Evolutionary conservation across 1,140 invertebrate species (phyloP).

Genomic region (Plectus sambesii): DNA sequence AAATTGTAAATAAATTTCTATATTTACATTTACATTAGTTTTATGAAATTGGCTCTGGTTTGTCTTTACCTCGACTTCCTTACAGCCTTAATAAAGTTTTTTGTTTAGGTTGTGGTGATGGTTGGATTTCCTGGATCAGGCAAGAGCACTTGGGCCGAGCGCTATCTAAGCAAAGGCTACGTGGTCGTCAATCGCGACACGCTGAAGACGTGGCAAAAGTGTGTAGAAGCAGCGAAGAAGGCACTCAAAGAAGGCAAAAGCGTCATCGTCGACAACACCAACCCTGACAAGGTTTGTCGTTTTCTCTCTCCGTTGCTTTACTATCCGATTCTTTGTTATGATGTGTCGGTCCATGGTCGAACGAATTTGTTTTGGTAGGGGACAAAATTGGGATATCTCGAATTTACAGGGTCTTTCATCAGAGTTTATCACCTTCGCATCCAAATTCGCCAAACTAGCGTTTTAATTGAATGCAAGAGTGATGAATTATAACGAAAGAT

Average conservation of each 20-base stretch:
- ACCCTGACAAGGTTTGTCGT: conserved; percentile 60
- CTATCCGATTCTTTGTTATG: too few relatives aligned
- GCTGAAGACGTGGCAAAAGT: conserved; percentile 24
- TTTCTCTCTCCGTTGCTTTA: too few relatives aligned
- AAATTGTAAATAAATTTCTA: conserved; percentile 7
- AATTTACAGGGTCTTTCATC: too few relatives aligned
- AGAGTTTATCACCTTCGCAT: too few relatives aligned
- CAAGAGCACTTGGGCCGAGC: conserved; percentile 33
- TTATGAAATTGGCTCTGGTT: conserved; percentile 3
- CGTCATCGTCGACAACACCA: conserved; percentile 83
- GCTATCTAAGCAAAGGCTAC: conserved; percentile 29
- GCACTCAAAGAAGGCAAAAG: not conserved
- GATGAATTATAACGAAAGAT: too few relatives aligned
- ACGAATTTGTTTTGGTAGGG: too few relatives aligned
- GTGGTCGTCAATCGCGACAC: conserved; percentile 17
- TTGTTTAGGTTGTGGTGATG: conserved; percentile 32
- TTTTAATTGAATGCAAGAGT: conserved; percentile 57
- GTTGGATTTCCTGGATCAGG: conserved; percentile 40
- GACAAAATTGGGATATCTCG: too few relatives aligned
- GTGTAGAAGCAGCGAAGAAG: not conserved
- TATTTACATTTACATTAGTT: conserved; percentile 16
- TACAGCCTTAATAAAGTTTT: too few relatives aligned
- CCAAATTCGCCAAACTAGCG: too few relatives aligned
- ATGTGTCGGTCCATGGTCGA: too few relatives aligned
- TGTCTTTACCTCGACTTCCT: too few relatives aligned